Evolutionary conservation across 1,140 invertebrate species (phyloP).

Genomic region (Fopius arisanus): DNA sequence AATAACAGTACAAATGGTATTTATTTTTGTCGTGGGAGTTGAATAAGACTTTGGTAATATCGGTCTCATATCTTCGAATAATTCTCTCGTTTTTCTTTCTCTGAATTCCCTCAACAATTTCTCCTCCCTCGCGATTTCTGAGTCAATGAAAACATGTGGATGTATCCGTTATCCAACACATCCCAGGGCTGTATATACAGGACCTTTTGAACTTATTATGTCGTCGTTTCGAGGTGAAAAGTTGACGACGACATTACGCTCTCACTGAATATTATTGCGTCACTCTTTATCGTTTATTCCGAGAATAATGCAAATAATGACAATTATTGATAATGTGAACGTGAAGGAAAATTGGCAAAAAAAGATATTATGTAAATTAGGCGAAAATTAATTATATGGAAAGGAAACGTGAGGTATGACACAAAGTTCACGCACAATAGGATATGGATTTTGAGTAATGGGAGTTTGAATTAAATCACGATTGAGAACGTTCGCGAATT

Average conservation of each 20-base stretch:
- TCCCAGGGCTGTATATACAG: neutral
- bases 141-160: neutral
- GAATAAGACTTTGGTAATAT: constrained; percentile 12
- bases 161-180: neutral
- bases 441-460: too few species aligned
- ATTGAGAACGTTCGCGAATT: too few species aligned
- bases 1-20: neutral
- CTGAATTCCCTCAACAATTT: neutral
- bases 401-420: too few species aligned
- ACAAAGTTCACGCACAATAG: too few species aligned
- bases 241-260: neutral
- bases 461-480: too few species aligned
- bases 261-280: neutral
- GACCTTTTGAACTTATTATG: neutral
- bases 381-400: too few species aligned
- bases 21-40: constrained; percentile 3
- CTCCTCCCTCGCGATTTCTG: neutral
- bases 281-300: neutral
- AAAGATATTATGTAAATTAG: too few species aligned
- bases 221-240: neutral
- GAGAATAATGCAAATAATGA: neutral
- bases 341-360: too few species aligned
- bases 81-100: constrained; percentile 16
- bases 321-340: neutral
- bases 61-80: constrained; percentile 19